phyloP scores from a whole-genome alignment of 1,140 invertebrate species.

The Hypsibius dujardini region DNA sequence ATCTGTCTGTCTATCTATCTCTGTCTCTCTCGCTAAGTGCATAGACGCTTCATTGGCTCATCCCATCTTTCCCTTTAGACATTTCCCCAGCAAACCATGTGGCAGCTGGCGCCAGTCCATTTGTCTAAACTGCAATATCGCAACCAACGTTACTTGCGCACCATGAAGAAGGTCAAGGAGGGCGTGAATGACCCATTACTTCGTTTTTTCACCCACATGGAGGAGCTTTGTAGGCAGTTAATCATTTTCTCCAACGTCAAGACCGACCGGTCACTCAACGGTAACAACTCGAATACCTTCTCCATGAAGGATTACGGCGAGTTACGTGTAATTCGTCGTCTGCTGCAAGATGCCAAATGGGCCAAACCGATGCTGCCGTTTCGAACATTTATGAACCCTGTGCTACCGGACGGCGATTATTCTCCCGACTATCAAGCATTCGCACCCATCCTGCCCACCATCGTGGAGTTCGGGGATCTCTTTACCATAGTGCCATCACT shows the following conservation, averaged over 20 bases:
- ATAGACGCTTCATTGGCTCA: no score
- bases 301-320: neutral
- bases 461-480: conserved; percentile 43
- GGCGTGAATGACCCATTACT: neutral
- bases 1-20: no score
- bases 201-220: neutral
- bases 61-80: no score
- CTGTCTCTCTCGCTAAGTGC: no score
- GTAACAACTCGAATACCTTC: neutral
- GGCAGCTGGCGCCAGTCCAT: conserved; percentile 5
- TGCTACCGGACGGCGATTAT: neutral
- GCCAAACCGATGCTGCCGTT: neutral
- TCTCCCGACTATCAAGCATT: neutral
- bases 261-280: no score
- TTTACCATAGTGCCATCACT: conserved; percentile 67
- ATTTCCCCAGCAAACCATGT: conserved; percentile 8
- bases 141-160: neutral
- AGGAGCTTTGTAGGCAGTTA: neutral
- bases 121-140: neutral
- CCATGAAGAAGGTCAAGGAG: neutral
- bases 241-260: neutral
- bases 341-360: neutral
- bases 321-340: neutral
- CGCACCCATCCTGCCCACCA: conserved; percentile 27
- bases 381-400: neutral